Percentiles rank a stretch among this genome's conserved stretches.
phyloP scores from a whole-genome alignment of 1,140 invertebrate genomes.

The Aphidius gifuensis region DNA sequence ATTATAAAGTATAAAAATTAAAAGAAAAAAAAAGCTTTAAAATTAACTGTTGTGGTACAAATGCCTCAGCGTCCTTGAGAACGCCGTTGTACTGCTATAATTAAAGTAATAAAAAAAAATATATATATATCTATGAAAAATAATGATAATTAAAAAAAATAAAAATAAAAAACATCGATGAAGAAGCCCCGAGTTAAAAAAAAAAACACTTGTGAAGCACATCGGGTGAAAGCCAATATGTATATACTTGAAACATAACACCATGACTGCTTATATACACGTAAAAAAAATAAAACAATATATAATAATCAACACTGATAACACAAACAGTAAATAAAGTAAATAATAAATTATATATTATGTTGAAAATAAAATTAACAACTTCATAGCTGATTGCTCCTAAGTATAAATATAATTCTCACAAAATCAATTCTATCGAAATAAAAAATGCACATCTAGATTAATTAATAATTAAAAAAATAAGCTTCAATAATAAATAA shows the following conservation, averaged over 20 bases:
- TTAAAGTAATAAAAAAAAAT: slow-evolving; percentile 15
- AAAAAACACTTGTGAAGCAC: too few species aligned
- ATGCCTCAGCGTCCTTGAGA: slow-evolving; percentile 16
- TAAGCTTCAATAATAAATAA: too few species aligned
- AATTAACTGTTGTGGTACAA: slow-evolving; percentile 26
- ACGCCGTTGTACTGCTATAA: slow-evolving; percentile 16
- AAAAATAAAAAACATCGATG: background rate
- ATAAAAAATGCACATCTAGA: too few species aligned
- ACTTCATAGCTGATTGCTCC: slow-evolving; percentile 13
- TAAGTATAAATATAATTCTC: too few species aligned
- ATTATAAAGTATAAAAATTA: background rate
- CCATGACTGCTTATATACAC: slow-evolving; percentile 4
- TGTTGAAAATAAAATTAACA: slow-evolving; percentile 29
- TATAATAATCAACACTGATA: background rate
- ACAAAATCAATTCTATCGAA: too few species aligned
- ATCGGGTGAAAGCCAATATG: slow-evolving; percentile 3
- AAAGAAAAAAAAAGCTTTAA: slow-evolving; percentile 23
- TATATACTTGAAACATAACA: slow-evolving; percentile 10
- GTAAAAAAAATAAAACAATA: background rate
- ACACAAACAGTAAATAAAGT: background rate
- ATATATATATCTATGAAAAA: slow-evolving; percentile 2
- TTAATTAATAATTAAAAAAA: too few species aligned
- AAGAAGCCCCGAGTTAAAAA: background rate
- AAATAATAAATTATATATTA: slow-evolving; percentile 12
- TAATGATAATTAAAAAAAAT: slow-evolving; percentile 8